Base-by-base conservation (phyloP, 2,113 vertebrate genomes). In the Brachionichthys hirsutus region DNA sequence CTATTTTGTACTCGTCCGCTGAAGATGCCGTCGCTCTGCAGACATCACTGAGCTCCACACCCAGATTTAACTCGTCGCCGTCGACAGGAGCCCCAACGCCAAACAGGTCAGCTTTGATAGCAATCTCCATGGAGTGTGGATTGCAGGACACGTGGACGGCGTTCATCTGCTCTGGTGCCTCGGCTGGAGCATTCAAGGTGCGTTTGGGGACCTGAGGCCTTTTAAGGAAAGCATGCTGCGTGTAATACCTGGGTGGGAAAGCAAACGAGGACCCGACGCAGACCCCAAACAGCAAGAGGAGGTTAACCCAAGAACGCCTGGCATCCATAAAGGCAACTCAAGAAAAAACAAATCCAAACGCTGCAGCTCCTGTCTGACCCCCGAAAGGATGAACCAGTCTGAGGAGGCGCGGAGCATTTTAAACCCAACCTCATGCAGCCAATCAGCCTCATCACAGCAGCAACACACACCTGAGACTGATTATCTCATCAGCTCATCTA, bases 51-150 rank as follows among this genome's bases (percentile, higher is more conserved):
- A 44, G 2, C 15, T 59, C 70, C 51, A 80, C 84, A 13, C 88
- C 88, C 2, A 90, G 84, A 1, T 68, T 82, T 2, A 90, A 0
- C 3, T 88, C 85, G 0, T 22, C 38, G 1, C 19, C 6, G 2
- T 76, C 14, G 0, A 90, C 72, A 2, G 77, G 64, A 9, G 52
- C 50, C 0, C 88, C 88, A 0, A 87, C 24, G 0, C 19, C 71
- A 63, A 90, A 90, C 80, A 90, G 5, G 54, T 90, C 87, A 0
- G 87, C 85, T 9, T 74, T 45, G 35, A 88, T 76, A 1, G 65
- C 2, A 1, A 90, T 45, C 53, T 84, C 87, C 67, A 90, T 3
- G 0, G 69, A 77, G 77, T 87, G 81, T 0, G 87, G 75, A 10
- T 81, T 47, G 52, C 88, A 90, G 49, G 16, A 62, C 58, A 88